Conservation (phyloP, 2,113 vertebrate species). For the Bucco capensis region DNA sequence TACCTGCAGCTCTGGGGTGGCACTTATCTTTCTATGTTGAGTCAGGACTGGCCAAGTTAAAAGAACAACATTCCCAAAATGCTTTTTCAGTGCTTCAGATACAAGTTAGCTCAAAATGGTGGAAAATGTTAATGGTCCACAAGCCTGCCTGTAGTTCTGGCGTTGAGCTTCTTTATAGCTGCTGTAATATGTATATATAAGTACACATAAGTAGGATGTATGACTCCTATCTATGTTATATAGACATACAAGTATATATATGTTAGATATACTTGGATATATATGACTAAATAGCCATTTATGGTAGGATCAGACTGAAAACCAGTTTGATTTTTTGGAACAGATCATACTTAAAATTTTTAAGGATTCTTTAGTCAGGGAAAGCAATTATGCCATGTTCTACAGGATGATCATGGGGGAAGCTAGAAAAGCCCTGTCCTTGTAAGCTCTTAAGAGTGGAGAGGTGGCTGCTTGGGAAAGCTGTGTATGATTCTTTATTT, state of each 20-base stretch:
- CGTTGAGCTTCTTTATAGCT: background rate
- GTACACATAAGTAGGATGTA: background rate
- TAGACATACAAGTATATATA: background rate
- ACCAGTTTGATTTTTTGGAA: background rate
- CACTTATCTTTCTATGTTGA: background rate
- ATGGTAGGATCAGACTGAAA: background rate
- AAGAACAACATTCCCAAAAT: background rate
- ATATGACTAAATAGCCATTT: background rate
- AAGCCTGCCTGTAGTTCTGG: too few relatives aligned
- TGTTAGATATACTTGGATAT: background rate
- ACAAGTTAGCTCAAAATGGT: background rate
- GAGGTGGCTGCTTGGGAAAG: background rate
- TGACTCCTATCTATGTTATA: background rate
- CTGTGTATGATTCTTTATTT: background rate
- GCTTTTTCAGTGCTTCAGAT: background rate
- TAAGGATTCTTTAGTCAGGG: background rate
- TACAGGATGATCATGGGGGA: background rate
- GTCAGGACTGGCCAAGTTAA: background rate
- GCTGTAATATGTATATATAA: fast-evolving
- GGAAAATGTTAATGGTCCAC: fast-evolving
- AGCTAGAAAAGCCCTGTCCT: background rate
- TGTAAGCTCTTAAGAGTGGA: background rate
- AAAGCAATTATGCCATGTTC: background rate
- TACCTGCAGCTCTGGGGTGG: background rate
- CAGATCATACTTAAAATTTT: background rate